Conservation (phyloP, 2,113 vertebrate species). For the Podocnemis expansa region DNA sequence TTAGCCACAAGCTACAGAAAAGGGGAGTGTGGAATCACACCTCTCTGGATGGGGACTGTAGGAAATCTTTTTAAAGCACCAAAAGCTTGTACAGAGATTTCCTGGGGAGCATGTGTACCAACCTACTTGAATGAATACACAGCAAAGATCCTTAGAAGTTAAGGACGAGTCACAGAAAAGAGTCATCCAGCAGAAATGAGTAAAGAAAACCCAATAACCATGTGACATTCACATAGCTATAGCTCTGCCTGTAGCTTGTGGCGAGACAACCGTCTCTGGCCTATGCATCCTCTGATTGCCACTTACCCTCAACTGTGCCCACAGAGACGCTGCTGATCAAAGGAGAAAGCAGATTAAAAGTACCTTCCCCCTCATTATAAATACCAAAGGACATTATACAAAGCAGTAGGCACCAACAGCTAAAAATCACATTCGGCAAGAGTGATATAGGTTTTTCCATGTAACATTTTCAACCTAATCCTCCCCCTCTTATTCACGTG, state of each 20-base stretch:
- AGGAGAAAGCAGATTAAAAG: background rate
- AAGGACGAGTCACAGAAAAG: background rate
- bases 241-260: background rate
- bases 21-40: background rate
- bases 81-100: background rate
- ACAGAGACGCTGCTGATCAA: background rate
- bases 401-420: background rate
- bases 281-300: background rate
- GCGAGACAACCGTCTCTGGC: background rate
- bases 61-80: background rate
- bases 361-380: constrained; percentile 11
- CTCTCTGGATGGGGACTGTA: background rate
- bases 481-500: background rate
- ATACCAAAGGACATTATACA: background rate
- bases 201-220: background rate
- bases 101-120: background rate
- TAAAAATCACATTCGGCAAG: constrained; percentile 4
- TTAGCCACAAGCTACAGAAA: background rate
- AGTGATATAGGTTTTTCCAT: constrained; percentile 3
- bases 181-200: background rate
- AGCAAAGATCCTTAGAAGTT: background rate
- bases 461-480: background rate
- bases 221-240: background rate
- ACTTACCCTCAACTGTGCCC: background rate
- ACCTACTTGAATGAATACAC: accelerated